phyloP scores from a whole-genome alignment of 2,888 invertebrate species.

The Thera britannica region DNA sequence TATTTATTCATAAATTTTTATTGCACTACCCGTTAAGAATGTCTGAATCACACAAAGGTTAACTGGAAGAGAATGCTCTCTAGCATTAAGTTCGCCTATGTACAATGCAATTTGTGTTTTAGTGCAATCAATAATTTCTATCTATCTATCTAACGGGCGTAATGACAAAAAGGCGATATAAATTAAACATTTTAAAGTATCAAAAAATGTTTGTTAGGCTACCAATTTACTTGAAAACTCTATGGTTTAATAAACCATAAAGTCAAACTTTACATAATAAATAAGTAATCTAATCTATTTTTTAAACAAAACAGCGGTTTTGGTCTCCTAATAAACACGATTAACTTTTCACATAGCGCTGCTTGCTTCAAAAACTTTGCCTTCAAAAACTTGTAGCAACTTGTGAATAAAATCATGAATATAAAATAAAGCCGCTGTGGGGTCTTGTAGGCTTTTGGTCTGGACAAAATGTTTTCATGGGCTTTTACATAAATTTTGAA shows the following conservation, averaged over 20 bases:
- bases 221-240: slow-evolving; percentile 13
- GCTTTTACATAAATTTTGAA: neutral
- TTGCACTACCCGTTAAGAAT: too few species aligned
- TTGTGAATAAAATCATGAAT: slow-evolving; percentile 51
- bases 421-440: slow-evolving; percentile 15
- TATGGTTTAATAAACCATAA: slow-evolving; percentile 2
- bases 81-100: too few species aligned
- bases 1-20: too few species aligned
- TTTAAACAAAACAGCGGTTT: slow-evolving; percentile 23
- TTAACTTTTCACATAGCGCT: slow-evolving; percentile 29
- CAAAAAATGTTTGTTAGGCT: neutral
- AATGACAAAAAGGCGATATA: too few species aligned
- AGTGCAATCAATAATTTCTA: too few species aligned
- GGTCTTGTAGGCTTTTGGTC: neutral
- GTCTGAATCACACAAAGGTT: too few species aligned
- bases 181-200: too few species aligned
- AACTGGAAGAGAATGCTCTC: too few species aligned
- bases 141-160: too few species aligned
- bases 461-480: neutral
- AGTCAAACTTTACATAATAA: slow-evolving; percentile 22
- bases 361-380: slow-evolving; percentile 28
- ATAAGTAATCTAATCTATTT: slow-evolving; percentile 27
- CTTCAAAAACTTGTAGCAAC: slow-evolving; percentile 33
- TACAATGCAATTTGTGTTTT: too few species aligned
- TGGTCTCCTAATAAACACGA: slow-evolving; percentile 18